Percentiles rank a stretch among this genome's conserved stretches.
phyloP scores from a whole-genome alignment of 2,888 invertebrate species.

The Drosophila demipolita region DNA sequence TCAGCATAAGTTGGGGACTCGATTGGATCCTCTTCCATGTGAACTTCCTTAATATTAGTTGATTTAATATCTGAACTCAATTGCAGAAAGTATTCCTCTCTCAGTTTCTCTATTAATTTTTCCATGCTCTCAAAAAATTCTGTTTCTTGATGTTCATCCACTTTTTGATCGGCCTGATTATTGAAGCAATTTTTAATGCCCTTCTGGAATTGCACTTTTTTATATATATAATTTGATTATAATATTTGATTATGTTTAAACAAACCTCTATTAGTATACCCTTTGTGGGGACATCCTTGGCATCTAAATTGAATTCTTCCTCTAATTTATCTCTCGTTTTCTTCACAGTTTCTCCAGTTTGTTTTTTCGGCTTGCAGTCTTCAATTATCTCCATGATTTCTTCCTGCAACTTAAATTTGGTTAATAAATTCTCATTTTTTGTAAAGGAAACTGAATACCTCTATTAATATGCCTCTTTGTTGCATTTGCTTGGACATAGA shows the following conservation, averaged over 20 bases:
- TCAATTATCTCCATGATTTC: slow-evolving; percentile 19
- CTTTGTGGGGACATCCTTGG: not conserved
- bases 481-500: not conserved
- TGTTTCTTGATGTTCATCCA: not conserved
- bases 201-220: slow-evolving; percentile 1
- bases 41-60: not conserved
- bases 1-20: not conserved
- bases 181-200: slow-evolving; percentile 1
- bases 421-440: rapidly evolving
- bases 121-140: not conserved
- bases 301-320: not conserved
- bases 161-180: not conserved
- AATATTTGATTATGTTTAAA: not conserved
- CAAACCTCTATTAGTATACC: slow-evolving; percentile 22
- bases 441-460: slow-evolving; percentile 31
- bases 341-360: not conserved
- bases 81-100: slow-evolving; percentile 3
- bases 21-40: not conserved
- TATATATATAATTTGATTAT: no score
- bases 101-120: not conserved
- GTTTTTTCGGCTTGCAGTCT: not conserved
- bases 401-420: slow-evolving; percentile 9
- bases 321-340: slow-evolving; percentile 2
- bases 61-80: not conserved
- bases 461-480: slow-evolving; percentile 20